A percentile compares a stretch with the other conserved stretches of the same genome.
Evolutionary conservation across 2,113 vertebrate species (phyloP).

Genomic region (Ifrita kowaldi): DNA sequence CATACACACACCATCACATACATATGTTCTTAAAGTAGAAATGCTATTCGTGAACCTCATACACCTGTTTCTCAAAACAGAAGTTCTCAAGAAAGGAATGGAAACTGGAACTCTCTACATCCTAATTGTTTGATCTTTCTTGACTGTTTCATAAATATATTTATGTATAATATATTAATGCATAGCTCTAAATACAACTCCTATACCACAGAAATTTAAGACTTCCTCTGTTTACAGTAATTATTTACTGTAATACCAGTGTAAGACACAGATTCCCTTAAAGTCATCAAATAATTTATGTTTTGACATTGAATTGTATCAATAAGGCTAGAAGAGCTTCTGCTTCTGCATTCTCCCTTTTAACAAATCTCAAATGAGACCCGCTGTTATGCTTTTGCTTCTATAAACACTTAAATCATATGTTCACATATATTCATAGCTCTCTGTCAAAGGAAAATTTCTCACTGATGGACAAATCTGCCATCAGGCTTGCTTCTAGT

Average conservation of each 20-base stretch:
- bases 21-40: background rate
- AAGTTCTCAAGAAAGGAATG: slow-evolving; percentile 34
- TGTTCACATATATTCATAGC: background rate
- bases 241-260: slow-evolving; percentile 17
- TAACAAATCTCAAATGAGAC: background rate
- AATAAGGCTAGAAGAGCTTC: background rate
- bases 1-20: background rate
- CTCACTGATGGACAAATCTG: background rate
- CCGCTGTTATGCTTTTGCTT: background rate
- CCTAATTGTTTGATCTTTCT: slow-evolving; percentile 27
- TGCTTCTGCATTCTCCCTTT: background rate
- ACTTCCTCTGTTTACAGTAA: slow-evolving; percentile 31
- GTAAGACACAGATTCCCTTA: background rate
- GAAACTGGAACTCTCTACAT: background rate
- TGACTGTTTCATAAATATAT: slow-evolving; percentile 44
- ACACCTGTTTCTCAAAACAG: background rate
- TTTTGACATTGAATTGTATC: background rate
- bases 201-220: background rate
- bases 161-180: background rate
- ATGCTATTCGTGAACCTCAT: background rate
- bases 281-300: background rate
- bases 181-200: slow-evolving; percentile 28
- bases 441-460: background rate
- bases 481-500: background rate
- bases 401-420: slow-evolving; percentile 34